Conservation (phyloP, 2,888 invertebrate genomes). For the Eumacrocentrus americanus region DNA sequence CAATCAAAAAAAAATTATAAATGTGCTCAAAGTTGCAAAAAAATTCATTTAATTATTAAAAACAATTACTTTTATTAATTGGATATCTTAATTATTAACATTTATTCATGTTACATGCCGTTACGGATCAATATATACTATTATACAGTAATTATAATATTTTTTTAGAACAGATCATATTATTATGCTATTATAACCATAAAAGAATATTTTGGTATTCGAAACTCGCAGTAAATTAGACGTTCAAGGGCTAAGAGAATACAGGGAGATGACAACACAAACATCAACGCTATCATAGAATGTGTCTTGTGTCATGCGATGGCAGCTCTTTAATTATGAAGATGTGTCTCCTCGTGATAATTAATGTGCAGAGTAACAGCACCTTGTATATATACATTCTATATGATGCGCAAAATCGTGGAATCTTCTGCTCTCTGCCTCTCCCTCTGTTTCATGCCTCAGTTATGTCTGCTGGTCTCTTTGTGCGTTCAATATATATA, state of each 20-base stretch:
- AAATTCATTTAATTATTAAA: neutral
- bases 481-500: too few relatives aligned
- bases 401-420: neutral
- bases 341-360: constrained; percentile 45
- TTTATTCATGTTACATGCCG: too few relatives aligned
- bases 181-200: too few relatives aligned
- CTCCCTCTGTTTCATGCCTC: neutral
- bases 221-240: neutral
- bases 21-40: neutral
- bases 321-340: constrained; percentile 48
- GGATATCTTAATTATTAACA: too few relatives aligned
- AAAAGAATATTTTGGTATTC: neutral
- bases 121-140: too few relatives aligned
- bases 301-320: constrained; percentile 20
- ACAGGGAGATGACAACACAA: neutral
- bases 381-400: neutral
- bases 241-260: neutral
- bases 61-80: too few relatives aligned
- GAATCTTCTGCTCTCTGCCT: neutral
- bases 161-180: too few relatives aligned
- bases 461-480: neutral
- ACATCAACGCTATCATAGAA: neutral
- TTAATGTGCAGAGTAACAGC: constrained; percentile 41
- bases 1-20: neutral
- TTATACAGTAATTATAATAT: too few relatives aligned